Evolutionary conservation across 1,140 invertebrate genomes (phyloP), one percentile per base, ranked within the genome.

Genomic region (Triops longicaudatus): DNA sequence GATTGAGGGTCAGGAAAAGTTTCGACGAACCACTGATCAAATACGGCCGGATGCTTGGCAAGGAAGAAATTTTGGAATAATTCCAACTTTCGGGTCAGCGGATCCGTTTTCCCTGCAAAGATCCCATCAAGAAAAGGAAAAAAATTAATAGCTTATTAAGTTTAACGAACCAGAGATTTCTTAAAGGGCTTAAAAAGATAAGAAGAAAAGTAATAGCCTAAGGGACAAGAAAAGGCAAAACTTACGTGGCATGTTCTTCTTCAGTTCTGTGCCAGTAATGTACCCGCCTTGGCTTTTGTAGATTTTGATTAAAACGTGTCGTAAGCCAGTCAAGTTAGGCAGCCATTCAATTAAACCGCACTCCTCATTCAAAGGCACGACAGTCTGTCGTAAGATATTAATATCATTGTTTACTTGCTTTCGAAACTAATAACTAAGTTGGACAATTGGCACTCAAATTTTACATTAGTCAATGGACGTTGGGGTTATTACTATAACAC

Each of bases 271-370:
- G 4, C 84, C 84, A 17, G 83, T 63, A 76, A 87, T 86, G 43
- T 82, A 83, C 17, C 87, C 84, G 50, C 87, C 86, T 42, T 87
- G 84, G 79, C 94, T 91, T 82, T 89, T 90, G 81, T 96, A 96
- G 26, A 95, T 83, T 44, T 87, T 86, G 76, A 90, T 85, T 17
- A 98, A 83, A 63, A 87, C 84, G 7, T 88, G 86, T 41, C 95
- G 87, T 10, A 97, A 87, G 0, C 93, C 91, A 17, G 90, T 84
- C 11, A 98, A 87, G 85, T 98, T 94, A 0, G 91, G 90, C 26
- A 99, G 88, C 95, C 97, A 99, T 84, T 99, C 96, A 72, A 99
- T 91, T 17, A 99, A 83, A 0, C 98, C 98, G 83, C 95, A 96
- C 81, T 95, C 91, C 84, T 98, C 95, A 82, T 96, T 96, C 26